Percentiles rank a stretch among this genome's conserved stretches.
Evolutionary conservation across 2,797 vertebrate species (phyloP).

Genomic region (Coluber constrictor): DNA sequence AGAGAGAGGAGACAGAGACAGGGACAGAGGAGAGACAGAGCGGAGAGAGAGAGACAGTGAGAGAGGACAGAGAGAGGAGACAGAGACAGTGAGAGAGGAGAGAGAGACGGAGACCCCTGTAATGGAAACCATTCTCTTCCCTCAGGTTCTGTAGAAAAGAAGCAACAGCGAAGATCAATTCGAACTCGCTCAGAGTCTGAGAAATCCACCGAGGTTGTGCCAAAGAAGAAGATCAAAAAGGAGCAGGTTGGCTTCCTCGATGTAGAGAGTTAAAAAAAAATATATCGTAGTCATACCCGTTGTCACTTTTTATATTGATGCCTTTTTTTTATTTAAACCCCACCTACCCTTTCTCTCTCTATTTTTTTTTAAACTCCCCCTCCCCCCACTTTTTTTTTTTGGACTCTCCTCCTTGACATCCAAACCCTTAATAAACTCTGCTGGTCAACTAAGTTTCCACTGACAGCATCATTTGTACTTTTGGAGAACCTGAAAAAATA

Average conservation of each 20-base stretch:
- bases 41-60: not conserved
- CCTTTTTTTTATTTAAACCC: constrained; percentile 61
- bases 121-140: constrained; percentile 62
- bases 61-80: not conserved
- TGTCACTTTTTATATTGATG: constrained; percentile 66
- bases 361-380: constrained; percentile 27
- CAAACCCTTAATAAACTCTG: constrained; percentile 49
- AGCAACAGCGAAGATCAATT: constrained; percentile 92
- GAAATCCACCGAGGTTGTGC: constrained; percentile 89
- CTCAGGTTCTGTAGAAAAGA: constrained; percentile 89
- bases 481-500: constrained; percentile 62
- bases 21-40: constrained; percentile 5
- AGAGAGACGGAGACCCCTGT: constrained; percentile 17
- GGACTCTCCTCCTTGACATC: constrained; percentile 61
- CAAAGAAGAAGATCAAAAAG: constrained; percentile 99
- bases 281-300: constrained; percentile 71
- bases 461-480: constrained; percentile 64
- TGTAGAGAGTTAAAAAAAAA: constrained; percentile 77
- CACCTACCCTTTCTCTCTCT: not conserved
- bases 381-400: constrained; percentile 54
- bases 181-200: constrained; percentile 97
- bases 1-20: not conserved
- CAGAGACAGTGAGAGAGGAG: not conserved
- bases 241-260: constrained; percentile 91
- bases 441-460: constrained; percentile 65